These are phyloP conservation scores for Pocillopora verrucosa DNA, from an alignment of 64 coral and sea anemone genomes.

Conservation along the genomic window DNA sequence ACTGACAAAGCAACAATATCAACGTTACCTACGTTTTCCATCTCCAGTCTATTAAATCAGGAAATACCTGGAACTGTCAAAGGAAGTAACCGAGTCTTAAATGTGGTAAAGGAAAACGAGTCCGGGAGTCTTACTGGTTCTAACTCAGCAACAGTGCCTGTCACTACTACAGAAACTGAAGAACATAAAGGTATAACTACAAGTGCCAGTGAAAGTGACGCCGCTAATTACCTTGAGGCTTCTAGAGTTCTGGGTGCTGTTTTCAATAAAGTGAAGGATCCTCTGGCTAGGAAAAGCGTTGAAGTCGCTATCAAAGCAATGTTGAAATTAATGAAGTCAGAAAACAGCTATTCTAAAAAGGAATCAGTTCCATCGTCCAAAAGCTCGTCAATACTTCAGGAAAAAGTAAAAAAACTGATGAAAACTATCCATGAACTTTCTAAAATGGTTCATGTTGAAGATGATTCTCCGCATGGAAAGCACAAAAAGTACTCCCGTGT, in stretches of 20 bases:
- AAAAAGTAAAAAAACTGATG: not conserved
- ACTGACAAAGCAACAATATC: conserved; percentile 33
- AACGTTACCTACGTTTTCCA: conserved; percentile 39
- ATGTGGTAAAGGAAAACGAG: not conserved
- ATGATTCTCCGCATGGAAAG: not conserved
- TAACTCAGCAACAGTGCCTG: conserved; percentile 13
- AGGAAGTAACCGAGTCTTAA: not conserved
- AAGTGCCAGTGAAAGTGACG: conserved; percentile 9
- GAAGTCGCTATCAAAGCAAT: conserved; percentile 93
- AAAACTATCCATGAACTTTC: conserved; percentile 9
- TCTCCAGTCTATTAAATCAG: conserved; percentile 57
- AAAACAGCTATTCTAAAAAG: conserved; percentile 38
- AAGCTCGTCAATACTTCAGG: not conserved
- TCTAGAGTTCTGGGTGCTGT: conserved; percentile 84
- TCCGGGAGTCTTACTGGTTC: conserved; percentile 10
- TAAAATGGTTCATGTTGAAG: not conserved
- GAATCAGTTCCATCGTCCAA: conserved; percentile 35
- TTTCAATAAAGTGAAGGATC: conserved; percentile 89
- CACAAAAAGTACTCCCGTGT: not conserved
- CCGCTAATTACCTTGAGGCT: conserved; percentile 57
- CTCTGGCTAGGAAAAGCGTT: conserved; percentile 84
- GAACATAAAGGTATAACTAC: not conserved
- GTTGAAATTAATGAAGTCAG: conserved; percentile 65
- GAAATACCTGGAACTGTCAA: conserved; percentile 14
- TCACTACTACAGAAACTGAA: not conserved